Percentiles rank a stretch among this genome's conserved stretches.
phyloP scores from a whole-genome alignment of 2,888 invertebrate species.

The Spodoptera littoralis region DNA sequence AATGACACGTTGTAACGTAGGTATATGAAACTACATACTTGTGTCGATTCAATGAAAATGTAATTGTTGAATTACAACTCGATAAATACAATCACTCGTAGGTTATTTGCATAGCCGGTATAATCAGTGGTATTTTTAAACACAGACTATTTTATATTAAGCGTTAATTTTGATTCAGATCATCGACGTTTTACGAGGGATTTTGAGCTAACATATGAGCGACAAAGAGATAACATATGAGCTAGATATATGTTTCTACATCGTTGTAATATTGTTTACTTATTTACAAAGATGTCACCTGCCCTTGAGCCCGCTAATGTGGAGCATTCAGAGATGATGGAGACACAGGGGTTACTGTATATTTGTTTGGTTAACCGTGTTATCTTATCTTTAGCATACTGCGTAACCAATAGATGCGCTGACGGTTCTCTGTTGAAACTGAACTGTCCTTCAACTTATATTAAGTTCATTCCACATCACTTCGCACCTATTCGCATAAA shows the following conservation, averaged over 20 bases:
- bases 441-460: conserved; percentile 62
- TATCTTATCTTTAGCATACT: conserved; percentile 60
- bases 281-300: conserved; percentile 1
- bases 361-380: conserved; percentile 47
- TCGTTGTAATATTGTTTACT: too few relatives aligned
- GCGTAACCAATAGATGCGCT: conserved; percentile 33
- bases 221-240: too few relatives aligned
- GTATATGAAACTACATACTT: conserved; percentile 6
- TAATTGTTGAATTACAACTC: conserved; percentile 18
- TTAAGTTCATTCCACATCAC: conserved; percentile 55
- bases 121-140: conserved; percentile 10
- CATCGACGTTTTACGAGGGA: too few relatives aligned
- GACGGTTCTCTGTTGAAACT: conserved; percentile 51
- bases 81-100: conserved; percentile 25
- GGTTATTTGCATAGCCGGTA: conserved; percentile 31
- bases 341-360: conserved; percentile 46
- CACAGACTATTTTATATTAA: not conserved
- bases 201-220: too few relatives aligned
- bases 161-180: not conserved
- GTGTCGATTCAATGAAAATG: conserved; percentile 24
- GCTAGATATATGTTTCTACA: too few relatives aligned
- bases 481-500: conserved; percentile 47
- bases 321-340: conserved; percentile 51
- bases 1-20: conserved; percentile 1
- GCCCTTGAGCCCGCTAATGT: conserved; percentile 66